phyloP scores from a whole-genome alignment of 1,140 invertebrate genomes.

The Chionoecetes opilio region DNA sequence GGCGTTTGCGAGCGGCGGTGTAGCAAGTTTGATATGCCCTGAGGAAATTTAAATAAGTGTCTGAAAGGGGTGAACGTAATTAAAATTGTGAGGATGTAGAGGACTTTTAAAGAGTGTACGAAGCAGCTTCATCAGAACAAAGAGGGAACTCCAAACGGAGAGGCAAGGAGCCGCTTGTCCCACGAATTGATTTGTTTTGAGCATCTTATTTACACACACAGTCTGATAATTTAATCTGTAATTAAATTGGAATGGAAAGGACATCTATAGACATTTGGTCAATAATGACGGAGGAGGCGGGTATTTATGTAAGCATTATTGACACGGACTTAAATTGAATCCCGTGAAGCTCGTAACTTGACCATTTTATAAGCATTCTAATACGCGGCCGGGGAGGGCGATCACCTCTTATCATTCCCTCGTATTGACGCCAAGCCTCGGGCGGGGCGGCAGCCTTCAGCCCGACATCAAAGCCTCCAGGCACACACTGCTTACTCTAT shows the following conservation, averaged over 20 bases:
- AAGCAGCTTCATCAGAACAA: slow-evolving; percentile 60
- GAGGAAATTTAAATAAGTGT: slow-evolving; percentile 80
- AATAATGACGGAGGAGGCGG: slow-evolving; percentile 75
- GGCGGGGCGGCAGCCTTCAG: not conserved
- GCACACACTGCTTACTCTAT: not conserved
- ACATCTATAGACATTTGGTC: slow-evolving; percentile 78
- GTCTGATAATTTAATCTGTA: slow-evolving; percentile 76
- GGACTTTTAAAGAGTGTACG: slow-evolving; percentile 73
- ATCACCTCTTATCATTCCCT: slow-evolving; percentile 45
- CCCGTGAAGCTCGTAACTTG: slow-evolving; percentile 69
- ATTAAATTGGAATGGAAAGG: slow-evolving; percentile 77
- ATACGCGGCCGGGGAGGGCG: slow-evolving; percentile 18
- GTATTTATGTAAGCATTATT: slow-evolving; percentile 79
- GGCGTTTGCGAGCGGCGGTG: slow-evolving; percentile 77
- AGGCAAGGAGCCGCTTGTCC: slow-evolving; percentile 1
- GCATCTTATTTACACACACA: slow-evolving; percentile 66
- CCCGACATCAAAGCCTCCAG: not conserved
- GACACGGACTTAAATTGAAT: slow-evolving; percentile 78
- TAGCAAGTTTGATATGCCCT: slow-evolving; percentile 79
- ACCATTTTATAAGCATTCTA: slow-evolving; percentile 73
- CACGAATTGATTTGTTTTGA: slow-evolving; percentile 70
- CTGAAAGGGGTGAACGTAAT: slow-evolving; percentile 79
- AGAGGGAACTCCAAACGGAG: not conserved
- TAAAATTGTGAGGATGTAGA: slow-evolving; percentile 76
- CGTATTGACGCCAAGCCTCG: slow-evolving; percentile 39